Evolutionary conservation across 2,888 invertebrate genomes (phyloP).

Genomic region (Metallyticus violacea): DNA sequence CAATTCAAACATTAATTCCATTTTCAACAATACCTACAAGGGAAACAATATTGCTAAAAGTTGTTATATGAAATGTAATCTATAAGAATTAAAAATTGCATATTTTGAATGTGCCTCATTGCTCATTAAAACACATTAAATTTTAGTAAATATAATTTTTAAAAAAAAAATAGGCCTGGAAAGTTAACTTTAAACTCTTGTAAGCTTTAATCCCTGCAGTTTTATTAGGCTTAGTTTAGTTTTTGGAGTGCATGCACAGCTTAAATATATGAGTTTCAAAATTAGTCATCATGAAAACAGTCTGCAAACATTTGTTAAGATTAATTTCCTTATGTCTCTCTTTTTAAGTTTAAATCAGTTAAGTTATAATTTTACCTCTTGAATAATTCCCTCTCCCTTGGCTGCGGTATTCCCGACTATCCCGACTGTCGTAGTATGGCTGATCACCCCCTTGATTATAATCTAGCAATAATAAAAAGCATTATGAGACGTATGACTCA

Average conservation of each 20-base stretch:
- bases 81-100: too few species aligned
- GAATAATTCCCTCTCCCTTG: slow-evolving; percentile 29
- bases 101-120: too few species aligned
- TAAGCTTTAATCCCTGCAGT: neutral
- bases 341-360: neutral
- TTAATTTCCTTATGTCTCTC: neutral
- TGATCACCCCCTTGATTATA: slow-evolving; percentile 20
- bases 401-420: slow-evolving; percentile 23
- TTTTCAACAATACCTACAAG: too few species aligned
- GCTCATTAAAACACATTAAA: too few species aligned
- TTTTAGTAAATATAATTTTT: too few species aligned
- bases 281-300: neutral
- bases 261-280: neutral
- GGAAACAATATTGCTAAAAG: too few species aligned
- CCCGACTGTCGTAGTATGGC: slow-evolving; percentile 29
- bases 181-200: too few species aligned
- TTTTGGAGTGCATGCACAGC: neutral
- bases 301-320: neutral
- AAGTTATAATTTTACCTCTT: slow-evolving; percentile 22
- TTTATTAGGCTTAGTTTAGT: neutral
- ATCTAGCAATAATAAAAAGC: neutral
- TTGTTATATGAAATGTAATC: too few species aligned
- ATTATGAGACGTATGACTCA: neutral
- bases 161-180: too few species aligned
- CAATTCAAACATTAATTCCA: too few species aligned